Percentiles rank a stretch among this genome's conserved stretches.
These are phyloP conservation scores for Hoplias malabaricus DNA, from an alignment of 2,113 vertebrate species.

Conservation along the genomic window DNA sequence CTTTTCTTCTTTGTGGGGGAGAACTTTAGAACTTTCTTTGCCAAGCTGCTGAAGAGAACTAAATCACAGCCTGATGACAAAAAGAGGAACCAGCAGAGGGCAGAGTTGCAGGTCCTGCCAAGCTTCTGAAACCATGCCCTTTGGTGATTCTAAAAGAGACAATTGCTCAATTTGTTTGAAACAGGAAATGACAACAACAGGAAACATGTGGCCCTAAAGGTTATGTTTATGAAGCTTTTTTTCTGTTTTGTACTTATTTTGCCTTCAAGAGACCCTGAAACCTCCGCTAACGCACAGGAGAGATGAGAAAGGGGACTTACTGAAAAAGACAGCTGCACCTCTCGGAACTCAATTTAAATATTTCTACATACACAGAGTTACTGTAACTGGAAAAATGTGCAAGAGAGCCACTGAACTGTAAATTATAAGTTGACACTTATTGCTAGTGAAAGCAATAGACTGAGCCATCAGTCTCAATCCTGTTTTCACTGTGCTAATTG, in stretches of 20 bases:
- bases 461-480: too few species aligned
- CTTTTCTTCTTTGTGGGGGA: constrained; percentile 81
- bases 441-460: too few species aligned
- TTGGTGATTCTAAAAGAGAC: neutral
- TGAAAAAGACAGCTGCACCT: constrained; percentile 3
- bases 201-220: neutral
- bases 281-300: neutral
- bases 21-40: constrained; percentile 65
- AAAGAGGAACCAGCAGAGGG: neutral
- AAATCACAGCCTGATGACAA: neutral
- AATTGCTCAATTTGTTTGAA: neutral
- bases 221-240: neutral
- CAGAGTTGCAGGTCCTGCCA: constrained; percentile 21
- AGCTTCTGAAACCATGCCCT: constrained; percentile 2
- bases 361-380: neutral
- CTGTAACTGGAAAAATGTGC: neutral
- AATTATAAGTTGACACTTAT: too few species aligned
- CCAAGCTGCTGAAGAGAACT: neutral
- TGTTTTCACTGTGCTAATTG: too few species aligned
- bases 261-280: neutral
- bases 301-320: neutral
- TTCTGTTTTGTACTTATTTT: neutral
- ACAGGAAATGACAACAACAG: neutral
- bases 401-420: neutral
- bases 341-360: neutral